phyloP scores from a whole-genome alignment of 2,888 invertebrate species.

The Agonopterix alstromeriana region DNA sequence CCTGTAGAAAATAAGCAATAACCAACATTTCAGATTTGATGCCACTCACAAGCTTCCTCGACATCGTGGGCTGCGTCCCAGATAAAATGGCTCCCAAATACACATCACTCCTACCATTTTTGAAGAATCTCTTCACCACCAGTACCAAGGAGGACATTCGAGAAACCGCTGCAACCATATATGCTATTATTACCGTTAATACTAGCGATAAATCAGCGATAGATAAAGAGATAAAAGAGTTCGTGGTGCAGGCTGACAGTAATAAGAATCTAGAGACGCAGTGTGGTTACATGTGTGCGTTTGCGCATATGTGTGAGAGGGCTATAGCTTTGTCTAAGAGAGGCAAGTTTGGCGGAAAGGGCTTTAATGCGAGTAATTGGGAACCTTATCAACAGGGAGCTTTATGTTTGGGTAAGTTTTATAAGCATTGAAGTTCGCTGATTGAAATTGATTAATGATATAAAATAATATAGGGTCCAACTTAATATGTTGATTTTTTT shows the following conservation, averaged over 20 bases:
- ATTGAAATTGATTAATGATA: not conserved
- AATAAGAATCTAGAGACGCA: constrained; percentile 83
- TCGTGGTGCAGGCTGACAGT: constrained; percentile 66
- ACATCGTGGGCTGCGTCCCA: constrained; percentile 89
- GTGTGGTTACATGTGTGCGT: constrained; percentile 85
- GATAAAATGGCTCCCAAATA: constrained; percentile 80
- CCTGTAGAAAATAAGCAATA: not conserved
- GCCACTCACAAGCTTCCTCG: constrained; percentile 85
- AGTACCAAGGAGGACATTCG: constrained; percentile 86
- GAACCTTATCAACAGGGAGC: constrained; percentile 77
- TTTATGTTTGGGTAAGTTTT: constrained; percentile 73
- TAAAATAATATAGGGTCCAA: too few species aligned
- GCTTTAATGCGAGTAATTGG: constrained; percentile 70
- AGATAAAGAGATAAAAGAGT: constrained; percentile 70
- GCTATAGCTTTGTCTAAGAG: constrained; percentile 72
- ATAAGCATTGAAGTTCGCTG: not conserved
- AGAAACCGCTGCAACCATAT: constrained; percentile 83
- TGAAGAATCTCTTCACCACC: constrained; percentile 80
- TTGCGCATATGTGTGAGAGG: constrained; percentile 83
- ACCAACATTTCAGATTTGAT: constrained; percentile 68
- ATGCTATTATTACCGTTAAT: constrained; percentile 82
- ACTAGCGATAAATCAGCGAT: constrained; percentile 69
- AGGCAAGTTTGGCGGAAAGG: constrained; percentile 59
- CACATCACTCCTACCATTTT: constrained; percentile 79
- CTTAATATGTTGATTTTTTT: too few species aligned